A percentile compares a stretch with the other conserved stretches of the same genome.
phyloP scores from a whole-genome alignment of 2,113 vertebrate genomes.

The Xiphophorus hellerii region DNA sequence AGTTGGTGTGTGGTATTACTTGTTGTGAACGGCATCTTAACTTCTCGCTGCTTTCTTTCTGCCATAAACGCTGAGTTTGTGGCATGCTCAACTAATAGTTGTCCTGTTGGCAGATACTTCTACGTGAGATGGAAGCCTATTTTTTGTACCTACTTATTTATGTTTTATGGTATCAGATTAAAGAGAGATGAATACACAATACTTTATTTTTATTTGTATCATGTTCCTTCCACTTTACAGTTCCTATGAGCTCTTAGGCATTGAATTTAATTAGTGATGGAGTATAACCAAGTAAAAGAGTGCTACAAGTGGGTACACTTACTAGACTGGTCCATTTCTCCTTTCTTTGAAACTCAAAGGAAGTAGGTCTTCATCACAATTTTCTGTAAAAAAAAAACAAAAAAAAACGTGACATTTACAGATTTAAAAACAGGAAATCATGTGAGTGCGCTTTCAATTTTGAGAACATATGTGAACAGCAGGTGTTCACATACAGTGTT shows the following conservation, averaged over 20 bases:
- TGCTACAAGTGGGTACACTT: conserved; percentile 6
- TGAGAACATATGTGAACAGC: conserved; percentile 47
- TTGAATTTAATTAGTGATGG: conserved; percentile 1
- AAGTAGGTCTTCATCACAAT: conserved; percentile 58
- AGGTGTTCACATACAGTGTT: conserved; percentile 43
- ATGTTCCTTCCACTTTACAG: background rate
- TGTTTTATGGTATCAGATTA: background rate
- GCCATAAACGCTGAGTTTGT: background rate
- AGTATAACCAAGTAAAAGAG: background rate
- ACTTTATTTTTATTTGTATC: background rate
- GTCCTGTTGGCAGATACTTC: background rate
- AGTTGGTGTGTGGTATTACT: background rate
- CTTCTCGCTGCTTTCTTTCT: background rate
- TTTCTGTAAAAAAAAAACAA: conserved; percentile 33
- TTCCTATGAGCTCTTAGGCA: background rate
- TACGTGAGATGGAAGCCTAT: background rate
- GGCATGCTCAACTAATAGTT: background rate
- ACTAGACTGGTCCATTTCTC: conserved; percentile 42
- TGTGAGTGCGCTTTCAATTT: conserved; percentile 67
- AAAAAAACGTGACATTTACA: conserved; percentile 77
- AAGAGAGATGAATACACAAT: background rate
- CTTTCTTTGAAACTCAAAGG: conserved; percentile 53
- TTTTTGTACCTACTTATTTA: background rate
- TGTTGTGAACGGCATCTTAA: background rate
- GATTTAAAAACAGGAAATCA: conserved; percentile 82